Evolutionary conservation across 1,140 invertebrate species (phyloP), one percentile per base, ranked within the genome.

Genomic region (Drosophila nikananu): DNA sequence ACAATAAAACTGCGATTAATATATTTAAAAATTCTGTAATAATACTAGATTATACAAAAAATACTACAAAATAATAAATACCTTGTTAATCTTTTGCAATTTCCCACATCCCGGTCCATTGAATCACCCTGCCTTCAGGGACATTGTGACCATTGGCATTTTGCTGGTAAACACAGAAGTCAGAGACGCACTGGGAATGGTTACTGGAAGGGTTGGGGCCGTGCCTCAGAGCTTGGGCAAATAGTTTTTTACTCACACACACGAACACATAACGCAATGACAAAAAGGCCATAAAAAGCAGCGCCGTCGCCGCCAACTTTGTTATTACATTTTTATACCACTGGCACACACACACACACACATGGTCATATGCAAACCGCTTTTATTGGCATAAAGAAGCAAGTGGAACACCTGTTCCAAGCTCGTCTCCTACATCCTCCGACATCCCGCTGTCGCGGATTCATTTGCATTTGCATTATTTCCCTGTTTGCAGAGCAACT

Each of bases 61-160:
- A 48, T 5, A 12, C 3, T 19, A 12, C 2, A 19, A 19, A 19
- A 17, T 48, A 1, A 3, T 3, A 25, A 48, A 48, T 13, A 15
- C 5, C 23, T 48, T 17, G 3, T 3, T 6, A 17, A 3, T 23
- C 12, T 48, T 15, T 0, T 6, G n/a, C 3, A 35, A 17, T 17
- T 57, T 39, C 5, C 19, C 12, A 5, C 13, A n/a, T 7, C n/a
- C 15, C 1, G 25, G 9, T 2, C 52, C 52, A 42, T 17, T 32
- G 39, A 23, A 5, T 2, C 39, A 68, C 65, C 65, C 57, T 49
- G 17, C n/a, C 32, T 57, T 57, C 19, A 32, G 59, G 52, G 64
- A 66, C 68, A 64, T 77, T 82, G 79, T 82, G 83, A 72, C 84
- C 84, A 87, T 87, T 87, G 84, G 84, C 72, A 89, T 89, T 87